phyloP scores from a whole-genome alignment of 2,113 vertebrate species.

The Sturnira hondurensis region DNA sequence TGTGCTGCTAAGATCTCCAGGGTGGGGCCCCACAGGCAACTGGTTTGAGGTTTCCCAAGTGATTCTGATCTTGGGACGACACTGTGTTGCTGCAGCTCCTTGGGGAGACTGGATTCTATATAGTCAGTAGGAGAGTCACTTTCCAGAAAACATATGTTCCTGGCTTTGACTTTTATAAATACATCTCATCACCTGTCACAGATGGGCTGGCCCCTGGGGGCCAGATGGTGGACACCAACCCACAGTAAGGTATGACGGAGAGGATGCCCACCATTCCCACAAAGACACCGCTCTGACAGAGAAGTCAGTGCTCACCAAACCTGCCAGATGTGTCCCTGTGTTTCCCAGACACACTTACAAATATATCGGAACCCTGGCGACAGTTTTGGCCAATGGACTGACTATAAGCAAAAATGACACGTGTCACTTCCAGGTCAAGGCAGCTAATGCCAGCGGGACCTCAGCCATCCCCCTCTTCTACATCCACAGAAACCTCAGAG shows the following conservation, averaged over 20 bases:
- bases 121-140: background rate
- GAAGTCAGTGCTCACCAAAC: no score
- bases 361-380: background rate
- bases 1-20: background rate
- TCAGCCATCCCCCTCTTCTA: background rate
- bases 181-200: background rate
- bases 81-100: rapidly evolving
- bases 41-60: background rate
- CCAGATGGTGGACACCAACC: background rate
- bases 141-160: background rate
- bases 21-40: rapidly evolving
- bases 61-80: background rate
- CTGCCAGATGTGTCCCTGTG: rapidly evolving
- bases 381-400: background rate
- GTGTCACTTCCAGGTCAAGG: background rate
- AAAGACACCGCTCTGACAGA: background rate
- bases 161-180: background rate
- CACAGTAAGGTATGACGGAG: rapidly evolving
- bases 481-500: background rate
- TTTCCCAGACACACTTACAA: background rate
- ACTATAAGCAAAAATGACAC: background rate
- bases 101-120: background rate
- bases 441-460: background rate
- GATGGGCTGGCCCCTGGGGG: no score
- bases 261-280: rapidly evolving